Evolutionary conservation across 2,113 vertebrate species (phyloP).

Genomic region (Serinus canaria): DNA sequence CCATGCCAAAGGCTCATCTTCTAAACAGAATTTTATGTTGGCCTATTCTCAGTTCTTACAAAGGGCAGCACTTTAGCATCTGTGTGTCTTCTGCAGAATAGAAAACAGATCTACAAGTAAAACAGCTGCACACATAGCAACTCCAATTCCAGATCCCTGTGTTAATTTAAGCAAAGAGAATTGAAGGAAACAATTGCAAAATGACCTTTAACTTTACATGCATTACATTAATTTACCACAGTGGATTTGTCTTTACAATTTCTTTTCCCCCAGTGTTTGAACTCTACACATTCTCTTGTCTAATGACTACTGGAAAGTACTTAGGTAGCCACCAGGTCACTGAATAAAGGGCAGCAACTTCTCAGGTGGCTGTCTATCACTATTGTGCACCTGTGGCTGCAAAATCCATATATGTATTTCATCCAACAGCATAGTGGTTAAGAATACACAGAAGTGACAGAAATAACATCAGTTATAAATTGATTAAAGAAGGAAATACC

Average conservation of each 20-base stretch:
- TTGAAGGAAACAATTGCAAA: background rate
- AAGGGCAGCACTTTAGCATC: accelerated
- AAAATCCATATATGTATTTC: background rate
- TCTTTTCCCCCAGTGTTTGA: background rate
- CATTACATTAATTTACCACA: background rate
- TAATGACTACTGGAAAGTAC: background rate
- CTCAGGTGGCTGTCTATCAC: background rate
- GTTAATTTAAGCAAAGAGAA: background rate
- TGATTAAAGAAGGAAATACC: background rate
- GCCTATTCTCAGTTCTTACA: background rate
- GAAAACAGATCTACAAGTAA: background rate
- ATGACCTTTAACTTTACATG: background rate
- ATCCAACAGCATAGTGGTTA: background rate
- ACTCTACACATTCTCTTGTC: accelerated
- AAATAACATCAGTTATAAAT: background rate
- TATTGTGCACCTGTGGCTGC: background rate
- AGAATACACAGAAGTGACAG: background rate
- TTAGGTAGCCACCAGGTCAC: background rate
- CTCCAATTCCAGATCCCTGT: background rate
- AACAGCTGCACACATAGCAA: background rate
- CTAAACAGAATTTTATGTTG: background rate
- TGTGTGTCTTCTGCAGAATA: background rate
- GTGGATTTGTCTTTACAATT: accelerated
- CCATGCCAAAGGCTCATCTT: background rate
- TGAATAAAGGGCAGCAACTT: background rate